Base-by-base conservation (phyloP, 2,113 vertebrate species). In the Cardinalis cardinalis region DNA sequence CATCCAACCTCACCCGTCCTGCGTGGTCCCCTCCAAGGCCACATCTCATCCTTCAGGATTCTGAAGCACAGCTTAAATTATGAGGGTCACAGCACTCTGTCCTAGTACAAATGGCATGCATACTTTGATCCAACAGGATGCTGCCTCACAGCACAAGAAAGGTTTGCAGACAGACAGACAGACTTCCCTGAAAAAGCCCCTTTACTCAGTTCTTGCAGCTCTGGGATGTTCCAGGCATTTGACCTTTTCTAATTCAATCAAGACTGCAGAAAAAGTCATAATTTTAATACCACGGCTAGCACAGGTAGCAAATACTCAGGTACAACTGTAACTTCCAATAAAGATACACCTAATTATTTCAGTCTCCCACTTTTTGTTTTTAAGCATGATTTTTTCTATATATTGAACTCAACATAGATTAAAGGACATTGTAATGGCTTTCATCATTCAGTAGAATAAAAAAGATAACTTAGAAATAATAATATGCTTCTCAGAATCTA, bases 101-200 rank as follows among this genome's bases (percentile, higher is more conserved):
- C 17, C 25, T 34, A 61, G 29, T 8, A 53, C 4, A 53, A 59
- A 41, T 4, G 51, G 40, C 7, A 16, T 4, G 40, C 7, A 16
- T 4, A 14, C 34, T 64, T 28, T 29, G 51, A 46, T 63, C 32
- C 7, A 46, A 15, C 32, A 65, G 28, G 40, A 44, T 29, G 25
- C 28, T 21, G n/a, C 31, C 75, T 56, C 59, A 28, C 41, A 52
- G 44, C 23, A 28, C 2, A 3, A 75, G n/a, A 43, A 43, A 31
- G n/a, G 36, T 61, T 65, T 48, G 38, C 43, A 79, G 19, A 24
- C 32, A 59, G 52, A n/a, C 46, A 75, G 44, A 38, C 7, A 58
- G 0, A 0, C 4, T 5, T 34, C 43, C 56, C 65, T 40, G 64
- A 10, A 73, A 38, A 8, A 88, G 51, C 24, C n/a, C 9, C 0